phyloP scores from a whole-genome alignment of 1,140 invertebrate species.

The Diabrotica virgifera region DNA sequence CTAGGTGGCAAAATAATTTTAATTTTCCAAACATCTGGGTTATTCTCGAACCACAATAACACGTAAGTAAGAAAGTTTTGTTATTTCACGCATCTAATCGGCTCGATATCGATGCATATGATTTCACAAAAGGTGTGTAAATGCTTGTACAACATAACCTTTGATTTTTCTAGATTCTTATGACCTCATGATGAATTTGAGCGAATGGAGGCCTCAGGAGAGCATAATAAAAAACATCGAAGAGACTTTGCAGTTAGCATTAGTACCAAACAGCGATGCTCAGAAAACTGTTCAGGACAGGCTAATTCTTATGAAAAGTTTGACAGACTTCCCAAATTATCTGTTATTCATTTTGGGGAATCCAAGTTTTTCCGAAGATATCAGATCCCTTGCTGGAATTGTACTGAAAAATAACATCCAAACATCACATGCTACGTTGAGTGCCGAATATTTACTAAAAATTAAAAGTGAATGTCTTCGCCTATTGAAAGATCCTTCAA shows the following conservation, averaged over 20 bases:
- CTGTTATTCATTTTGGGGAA: constrained; percentile 41
- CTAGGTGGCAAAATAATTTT: background rate
- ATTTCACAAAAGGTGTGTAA: constrained; percentile 9
- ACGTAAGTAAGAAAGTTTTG: background rate
- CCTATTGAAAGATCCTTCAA: constrained; percentile 42
- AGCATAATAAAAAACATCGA: constrained; percentile 38
- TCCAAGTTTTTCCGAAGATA: constrained; percentile 39
- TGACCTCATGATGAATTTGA: constrained; percentile 37
- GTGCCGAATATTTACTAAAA: constrained; percentile 31
- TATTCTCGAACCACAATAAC: background rate
- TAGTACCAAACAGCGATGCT: constrained; percentile 43
- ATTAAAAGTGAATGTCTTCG: constrained; percentile 40
- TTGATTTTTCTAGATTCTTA: constrained; percentile 22
- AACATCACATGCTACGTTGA: constrained; percentile 33
- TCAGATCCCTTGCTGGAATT: constrained; percentile 41
- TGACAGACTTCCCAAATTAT: constrained; percentile 44
- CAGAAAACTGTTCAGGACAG: constrained; percentile 45
- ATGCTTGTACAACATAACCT: constrained; percentile 21
- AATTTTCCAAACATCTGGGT: background rate
- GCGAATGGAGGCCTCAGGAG: constrained; percentile 43
- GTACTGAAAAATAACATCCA: constrained; percentile 45
- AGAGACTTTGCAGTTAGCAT: constrained; percentile 42
- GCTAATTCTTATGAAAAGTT: constrained; percentile 37
- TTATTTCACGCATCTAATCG: background rate
- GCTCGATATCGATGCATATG: background rate